Percentiles rank a stretch among this genome's conserved stretches.
These are phyloP conservation scores for Anastatus disparis DNA, from an alignment of 1,140 invertebrate species.

Conservation along the genomic window DNA sequence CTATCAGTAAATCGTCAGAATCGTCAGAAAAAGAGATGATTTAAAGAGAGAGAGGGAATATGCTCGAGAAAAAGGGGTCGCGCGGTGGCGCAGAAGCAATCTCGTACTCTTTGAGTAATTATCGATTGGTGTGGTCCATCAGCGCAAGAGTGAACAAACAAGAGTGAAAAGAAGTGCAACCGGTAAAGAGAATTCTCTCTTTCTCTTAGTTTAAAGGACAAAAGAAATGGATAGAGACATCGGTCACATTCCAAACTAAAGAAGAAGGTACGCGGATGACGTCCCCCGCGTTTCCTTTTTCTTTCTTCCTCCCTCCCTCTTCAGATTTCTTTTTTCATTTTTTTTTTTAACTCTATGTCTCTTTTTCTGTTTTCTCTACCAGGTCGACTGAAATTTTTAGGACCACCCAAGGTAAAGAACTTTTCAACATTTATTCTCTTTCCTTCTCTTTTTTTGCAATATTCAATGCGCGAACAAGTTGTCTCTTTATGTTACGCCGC, in stretches of 20 bases:
- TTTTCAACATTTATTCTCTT: too few relatives aligned
- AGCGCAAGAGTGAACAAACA: not conserved
- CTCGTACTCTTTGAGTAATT: conserved; percentile 65
- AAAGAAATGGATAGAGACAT: conserved; percentile 67
- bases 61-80: conserved; percentile 59
- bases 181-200: conserved; percentile 43
- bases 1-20: too few relatives aligned
- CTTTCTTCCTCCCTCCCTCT: conserved; percentile 10
- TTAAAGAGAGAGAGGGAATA: conserved; percentile 36
- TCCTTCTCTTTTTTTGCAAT: not conserved
- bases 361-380: not conserved
- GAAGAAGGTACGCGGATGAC: conserved; percentile 58
- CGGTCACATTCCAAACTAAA: conserved; percentile 62
- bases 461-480: conserved; percentile 17
- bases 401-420: conserved; percentile 30
- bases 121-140: conserved; percentile 66
- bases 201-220: too few relatives aligned
- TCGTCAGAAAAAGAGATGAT: conserved; percentile 57
- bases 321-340: too few relatives aligned
- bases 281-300: conserved; percentile 30
- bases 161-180: not conserved
- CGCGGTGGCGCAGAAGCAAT: conserved; percentile 50
- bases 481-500: conserved; percentile 20
- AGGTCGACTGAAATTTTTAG: conserved; percentile 20
- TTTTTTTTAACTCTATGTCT: conserved; percentile 29